Evolutionary conservation across 2,888 invertebrate genomes (phyloP).

Genomic region (Octodonta nipae): DNA sequence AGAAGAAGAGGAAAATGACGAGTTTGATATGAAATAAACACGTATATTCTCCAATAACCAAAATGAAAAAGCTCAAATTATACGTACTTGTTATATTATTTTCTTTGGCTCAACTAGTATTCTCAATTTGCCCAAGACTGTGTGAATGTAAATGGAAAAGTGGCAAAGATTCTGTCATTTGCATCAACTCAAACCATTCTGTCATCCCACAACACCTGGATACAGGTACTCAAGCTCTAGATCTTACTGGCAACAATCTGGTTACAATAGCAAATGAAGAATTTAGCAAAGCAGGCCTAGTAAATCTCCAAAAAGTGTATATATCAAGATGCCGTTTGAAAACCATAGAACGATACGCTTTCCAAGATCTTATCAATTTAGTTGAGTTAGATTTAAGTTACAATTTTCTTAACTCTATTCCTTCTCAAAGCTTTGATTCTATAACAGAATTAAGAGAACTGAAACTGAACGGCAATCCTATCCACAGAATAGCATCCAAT

Average conservation of each 20-base stretch:
- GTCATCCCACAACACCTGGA: constrained; percentile 62
- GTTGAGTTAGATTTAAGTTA: constrained; percentile 70
- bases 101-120: constrained; percentile 33
- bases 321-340: constrained; percentile 57
- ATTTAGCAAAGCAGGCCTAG: constrained; percentile 59
- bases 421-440: constrained; percentile 58
- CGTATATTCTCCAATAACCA: constrained; percentile 6
- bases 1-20: constrained; percentile 19
- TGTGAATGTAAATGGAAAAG: constrained; percentile 84
- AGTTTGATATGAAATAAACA: constrained; percentile 15
- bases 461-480: constrained; percentile 61
- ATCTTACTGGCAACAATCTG: constrained; percentile 62
- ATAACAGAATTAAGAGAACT: constrained; percentile 63
- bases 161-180: constrained; percentile 73
- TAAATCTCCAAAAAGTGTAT: constrained; percentile 70
- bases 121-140: constrained; percentile 55
- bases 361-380: constrained; percentile 64
- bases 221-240: constrained; percentile 65
- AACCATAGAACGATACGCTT: constrained; percentile 56
- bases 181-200: constrained; percentile 61
- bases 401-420: constrained; percentile 54
- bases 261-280: constrained; percentile 54
- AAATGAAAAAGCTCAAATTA: constrained; percentile 14
- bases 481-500: constrained; percentile 53
- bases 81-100: constrained; percentile 16